Percentiles rank a stretch among this genome's conserved stretches.
phyloP scores from a whole-genome alignment of 2,113 vertebrate genomes.

The Emydura subglobosa region DNA sequence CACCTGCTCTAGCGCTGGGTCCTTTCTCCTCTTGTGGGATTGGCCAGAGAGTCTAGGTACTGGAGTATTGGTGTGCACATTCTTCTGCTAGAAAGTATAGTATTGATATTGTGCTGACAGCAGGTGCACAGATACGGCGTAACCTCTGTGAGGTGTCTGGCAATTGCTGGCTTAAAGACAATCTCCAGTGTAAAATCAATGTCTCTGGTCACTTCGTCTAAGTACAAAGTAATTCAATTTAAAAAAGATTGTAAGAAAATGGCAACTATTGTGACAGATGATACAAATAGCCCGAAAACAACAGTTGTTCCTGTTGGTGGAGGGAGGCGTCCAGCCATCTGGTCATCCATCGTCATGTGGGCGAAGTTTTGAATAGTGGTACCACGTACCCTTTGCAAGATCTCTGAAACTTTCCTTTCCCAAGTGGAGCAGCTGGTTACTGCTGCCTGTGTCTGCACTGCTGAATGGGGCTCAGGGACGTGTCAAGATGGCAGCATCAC shows the following conservation, averaged over 20 bases:
- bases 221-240: background rate
- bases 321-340: background rate
- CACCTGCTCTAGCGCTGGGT: background rate
- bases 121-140: background rate
- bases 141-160: background rate
- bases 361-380: background rate
- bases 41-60: background rate
- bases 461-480: background rate
- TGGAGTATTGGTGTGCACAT: fast-evolving
- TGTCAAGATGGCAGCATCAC: background rate
- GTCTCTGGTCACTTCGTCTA: background rate
- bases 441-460: background rate
- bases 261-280: background rate
- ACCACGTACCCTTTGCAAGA: background rate
- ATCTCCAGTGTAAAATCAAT: background rate
- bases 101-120: fast-evolving
- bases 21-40: background rate
- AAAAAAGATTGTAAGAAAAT: background rate
- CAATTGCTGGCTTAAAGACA: background rate
- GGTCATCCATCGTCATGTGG: background rate
- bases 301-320: background rate
- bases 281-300: fast-evolving
- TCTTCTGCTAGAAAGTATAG: fast-evolving
- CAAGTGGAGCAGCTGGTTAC: slow-evolving; percentile 45
- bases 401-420: slow-evolving; percentile 20